phyloP scores from a whole-genome alignment of 2,113 vertebrate species.

The Heterotis niloticus region DNA sequence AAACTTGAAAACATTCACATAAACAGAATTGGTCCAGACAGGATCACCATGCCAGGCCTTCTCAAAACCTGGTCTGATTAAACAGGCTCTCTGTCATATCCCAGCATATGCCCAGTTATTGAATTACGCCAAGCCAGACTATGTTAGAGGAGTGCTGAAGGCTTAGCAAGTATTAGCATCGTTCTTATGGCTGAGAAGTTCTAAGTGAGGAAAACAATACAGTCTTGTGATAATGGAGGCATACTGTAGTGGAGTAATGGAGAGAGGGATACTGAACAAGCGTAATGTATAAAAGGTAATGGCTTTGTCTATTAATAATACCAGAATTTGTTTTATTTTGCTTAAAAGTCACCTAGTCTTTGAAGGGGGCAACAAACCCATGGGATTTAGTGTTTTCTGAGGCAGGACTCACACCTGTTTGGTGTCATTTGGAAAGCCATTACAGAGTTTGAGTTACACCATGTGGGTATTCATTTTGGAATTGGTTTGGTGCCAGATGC shows the following conservation, averaged over 20 bases:
- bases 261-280: not conserved
- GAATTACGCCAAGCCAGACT: not conserved
- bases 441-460: not conserved
- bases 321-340: constrained; percentile 12
- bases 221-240: not conserved
- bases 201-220: not conserved
- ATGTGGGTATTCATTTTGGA: not conserved
- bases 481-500: too few relatives aligned
- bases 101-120: not conserved
- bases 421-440: not conserved
- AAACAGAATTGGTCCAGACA: not conserved
- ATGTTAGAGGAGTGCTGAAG: not conserved
- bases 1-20: not conserved
- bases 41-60: not conserved
- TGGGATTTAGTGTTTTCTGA: not conserved
- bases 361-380: not conserved
- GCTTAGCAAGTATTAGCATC: not conserved
- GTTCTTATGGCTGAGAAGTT: not conserved
- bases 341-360: constrained; percentile 11
- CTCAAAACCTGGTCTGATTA: not conserved
- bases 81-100: not conserved
- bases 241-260: not conserved
- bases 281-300: not conserved
- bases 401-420: not conserved
- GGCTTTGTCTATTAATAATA: constrained; percentile 17